These are phyloP conservation scores for Copidosoma floridanum DNA, from an alignment of 1,140 invertebrate genomes.

Conservation along the genomic window DNA sequence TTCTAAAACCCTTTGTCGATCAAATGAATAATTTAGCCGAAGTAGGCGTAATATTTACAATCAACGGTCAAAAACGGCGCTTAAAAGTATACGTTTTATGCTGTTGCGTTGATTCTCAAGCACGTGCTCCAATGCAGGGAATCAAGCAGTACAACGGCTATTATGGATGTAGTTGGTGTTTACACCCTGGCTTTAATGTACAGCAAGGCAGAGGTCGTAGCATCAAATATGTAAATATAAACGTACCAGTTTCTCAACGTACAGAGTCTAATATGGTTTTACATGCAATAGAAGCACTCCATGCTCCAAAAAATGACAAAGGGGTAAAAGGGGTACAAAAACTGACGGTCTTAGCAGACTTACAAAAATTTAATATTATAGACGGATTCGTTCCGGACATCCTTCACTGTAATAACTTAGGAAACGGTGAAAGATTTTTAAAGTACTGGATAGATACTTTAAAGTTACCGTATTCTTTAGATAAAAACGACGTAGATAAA, in stretches of 20 bases:
- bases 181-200: conserved; percentile 13
- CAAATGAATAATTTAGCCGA: conserved; percentile 22
- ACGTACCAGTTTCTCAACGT: not conserved
- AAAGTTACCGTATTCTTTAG: conserved; percentile 5
- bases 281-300: no score
- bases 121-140: no score
- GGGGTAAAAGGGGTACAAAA: conserved; percentile 6
- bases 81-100: conserved; percentile 23
- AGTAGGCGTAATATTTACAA: conserved; percentile 16
- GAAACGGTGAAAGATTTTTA: no score
- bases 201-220: not conserved
- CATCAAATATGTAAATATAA: not conserved
- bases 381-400: no score
- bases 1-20: conserved; percentile 27
- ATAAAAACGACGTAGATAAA: conserved; percentile 1
- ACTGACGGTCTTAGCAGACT: no score
- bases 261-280: not conserved
- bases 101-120: conserved; percentile 29
- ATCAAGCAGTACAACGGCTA: no score
- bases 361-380: no score
- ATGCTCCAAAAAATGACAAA: no score
- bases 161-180: no score
- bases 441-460: conserved; percentile 16
- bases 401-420: no score
- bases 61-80: not conserved